Conservation (phyloP, 2,888 invertebrate genomes). For the Kryphioiulus occultus region DNA sequence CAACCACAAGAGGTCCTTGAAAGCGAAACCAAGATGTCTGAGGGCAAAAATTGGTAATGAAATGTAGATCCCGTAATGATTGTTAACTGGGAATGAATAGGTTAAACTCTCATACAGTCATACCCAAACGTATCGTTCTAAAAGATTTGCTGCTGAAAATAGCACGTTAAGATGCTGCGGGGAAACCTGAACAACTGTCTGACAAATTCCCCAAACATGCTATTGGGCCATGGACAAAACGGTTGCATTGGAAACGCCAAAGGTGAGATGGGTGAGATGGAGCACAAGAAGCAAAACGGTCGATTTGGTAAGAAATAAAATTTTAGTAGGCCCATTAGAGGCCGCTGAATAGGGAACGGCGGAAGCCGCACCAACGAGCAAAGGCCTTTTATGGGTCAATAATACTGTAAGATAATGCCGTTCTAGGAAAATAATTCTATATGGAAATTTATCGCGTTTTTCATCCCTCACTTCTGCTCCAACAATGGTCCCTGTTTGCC, state of each 20-base stretch:
- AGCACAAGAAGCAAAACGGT: slow-evolving; percentile 15
- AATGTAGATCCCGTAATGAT: not conserved
- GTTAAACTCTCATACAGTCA: not conserved
- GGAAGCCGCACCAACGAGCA: not conserved
- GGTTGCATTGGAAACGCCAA: not conserved
- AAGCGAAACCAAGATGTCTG: not conserved
- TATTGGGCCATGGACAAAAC: slow-evolving; percentile 24
- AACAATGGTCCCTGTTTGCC: not conserved
- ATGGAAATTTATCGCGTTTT: slow-evolving; percentile 10
- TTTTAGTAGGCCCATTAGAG: slow-evolving; percentile 26
- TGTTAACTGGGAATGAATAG: not conserved
- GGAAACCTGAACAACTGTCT: not conserved
- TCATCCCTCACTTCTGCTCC: not conserved
- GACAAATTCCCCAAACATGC: not conserved
- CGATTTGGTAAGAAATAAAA: slow-evolving; percentile 36
- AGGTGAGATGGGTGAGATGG: not conserved
- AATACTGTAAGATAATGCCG: not conserved
- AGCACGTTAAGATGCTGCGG: not conserved
- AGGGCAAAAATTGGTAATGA: not conserved
- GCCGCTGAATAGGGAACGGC: not conserved
- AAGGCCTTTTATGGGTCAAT: slow-evolving; percentile 30
- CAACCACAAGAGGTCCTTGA: no score
- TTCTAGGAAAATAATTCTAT: slow-evolving; percentile 30
- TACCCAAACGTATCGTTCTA: not conserved
- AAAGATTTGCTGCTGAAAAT: not conserved